These are phyloP conservation scores for Myotis davidii DNA, from an alignment of 2,113 vertebrate genomes.

Conservation along the genomic window DNA sequence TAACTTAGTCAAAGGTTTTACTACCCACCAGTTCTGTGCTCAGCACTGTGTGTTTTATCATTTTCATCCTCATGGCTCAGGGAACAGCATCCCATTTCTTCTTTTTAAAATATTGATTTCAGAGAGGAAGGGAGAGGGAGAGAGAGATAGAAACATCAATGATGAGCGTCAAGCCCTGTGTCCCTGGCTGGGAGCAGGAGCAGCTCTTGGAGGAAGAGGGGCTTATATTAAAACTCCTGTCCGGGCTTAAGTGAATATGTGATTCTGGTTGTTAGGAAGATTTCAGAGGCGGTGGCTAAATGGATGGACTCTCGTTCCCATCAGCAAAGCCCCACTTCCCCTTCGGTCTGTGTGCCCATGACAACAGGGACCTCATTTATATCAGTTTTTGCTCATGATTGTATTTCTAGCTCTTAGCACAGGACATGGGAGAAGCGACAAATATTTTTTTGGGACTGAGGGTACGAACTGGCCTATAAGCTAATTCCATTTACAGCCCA, in stretches of 20 bases:
- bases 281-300: not conserved
- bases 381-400: not conserved
- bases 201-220: not conserved
- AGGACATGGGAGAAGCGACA: not conserved
- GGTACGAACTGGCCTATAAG: not conserved
- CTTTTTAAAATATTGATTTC: not conserved
- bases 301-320: not conserved
- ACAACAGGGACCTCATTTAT: not conserved
- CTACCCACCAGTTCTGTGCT: not conserved
- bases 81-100: not conserved
- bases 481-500: not conserved
- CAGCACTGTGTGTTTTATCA: not conserved
- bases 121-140: too few relatives aligned
- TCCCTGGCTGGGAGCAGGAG: not conserved
- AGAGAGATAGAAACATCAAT: too few relatives aligned
- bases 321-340: not conserved
- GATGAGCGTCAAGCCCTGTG: too few relatives aligned
- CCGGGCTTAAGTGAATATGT: too few relatives aligned
- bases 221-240: not conserved
- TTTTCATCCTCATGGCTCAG: not conserved
- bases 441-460: not conserved
- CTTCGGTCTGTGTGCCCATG: not conserved
- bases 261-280: not conserved
- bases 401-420: not conserved
- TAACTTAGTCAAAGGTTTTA: not conserved